Base-by-base conservation (phyloP, 1,140 invertebrate genomes). In the Orius insidiosus region DNA sequence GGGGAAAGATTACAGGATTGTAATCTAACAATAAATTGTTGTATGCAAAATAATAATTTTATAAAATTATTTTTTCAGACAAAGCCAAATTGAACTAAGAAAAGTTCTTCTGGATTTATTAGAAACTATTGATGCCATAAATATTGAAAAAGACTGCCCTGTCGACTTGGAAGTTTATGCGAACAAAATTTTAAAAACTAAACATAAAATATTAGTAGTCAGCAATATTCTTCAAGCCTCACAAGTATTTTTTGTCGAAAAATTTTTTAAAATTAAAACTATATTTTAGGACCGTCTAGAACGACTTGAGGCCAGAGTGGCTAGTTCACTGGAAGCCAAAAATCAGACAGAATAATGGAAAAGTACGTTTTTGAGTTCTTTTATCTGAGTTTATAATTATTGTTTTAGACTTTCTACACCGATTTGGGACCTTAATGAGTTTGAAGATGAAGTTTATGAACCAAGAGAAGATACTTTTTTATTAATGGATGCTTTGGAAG, bases 391-490 rank as follows among this genome's bases (percentile, higher is more conserved):
- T 37, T 4, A 37, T 37, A 13, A 4, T 3, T 4, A 11, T 15
- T 37, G 35, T 37, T 13, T 37, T 37, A 37, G 11, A 37, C 14
- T 37, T 40, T 15, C 10, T 40, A 13, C 13, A 7, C 13, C 13
- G 6, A 4, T 3, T 40, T 10, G 9, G 13, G 13, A 15, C 9
- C 13, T 40, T 14, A 10, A 40, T 14, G 18, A 15, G 10, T 14
- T 14, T 40, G 13, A 15, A 15, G 13, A 10, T 40, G 13, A 70
- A 56, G 85, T 98, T 24, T 98, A 98, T 62, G 90, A 96, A 60
- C 94, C 94, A 11, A 76, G 88, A 1, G 92, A 98, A 68, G 94
- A 98, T 64, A 84, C 86, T 4, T 97, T 95, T 65, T 66, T 98
- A 1, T 64, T 98, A 40, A 68, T 98, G 42, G 94, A 98, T 71